phyloP scores from a whole-genome alignment of 23 tunicate species.

The Clavelina lepadiformis region DNA sequence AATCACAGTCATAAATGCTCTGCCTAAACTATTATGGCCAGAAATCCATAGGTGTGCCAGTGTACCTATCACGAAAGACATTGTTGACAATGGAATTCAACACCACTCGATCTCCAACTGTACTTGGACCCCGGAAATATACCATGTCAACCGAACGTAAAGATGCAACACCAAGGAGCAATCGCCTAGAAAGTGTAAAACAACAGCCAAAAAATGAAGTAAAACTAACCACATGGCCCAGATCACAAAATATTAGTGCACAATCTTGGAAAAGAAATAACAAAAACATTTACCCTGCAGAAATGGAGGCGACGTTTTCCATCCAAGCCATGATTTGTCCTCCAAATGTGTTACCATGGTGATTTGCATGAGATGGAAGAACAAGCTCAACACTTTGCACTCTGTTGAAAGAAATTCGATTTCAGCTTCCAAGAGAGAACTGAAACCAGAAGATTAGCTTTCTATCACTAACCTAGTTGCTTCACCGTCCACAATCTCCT shows the following conservation, averaged over 20 bases:
- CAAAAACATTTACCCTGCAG: conserved; percentile 54
- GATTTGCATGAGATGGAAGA: conserved; percentile 88
- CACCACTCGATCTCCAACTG: conserved; percentile 83
- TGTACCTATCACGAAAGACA: conserved; percentile 65
- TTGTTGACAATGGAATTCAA: conserved; percentile 63
- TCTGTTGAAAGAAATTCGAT: conserved; percentile 26
- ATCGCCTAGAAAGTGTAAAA: conserved; percentile 19
- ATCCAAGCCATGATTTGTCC: conserved; percentile 93
- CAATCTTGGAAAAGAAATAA: not conserved
- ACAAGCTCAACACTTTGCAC: conserved; percentile 89
- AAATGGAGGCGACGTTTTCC: conserved; percentile 72
- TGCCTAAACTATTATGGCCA: too few relatives aligned
- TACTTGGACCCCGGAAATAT: conserved; percentile 72
- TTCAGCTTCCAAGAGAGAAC: too few relatives aligned
- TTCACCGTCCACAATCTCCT: conserved; percentile 14
- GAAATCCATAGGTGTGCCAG: too few relatives aligned
- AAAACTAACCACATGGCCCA: not conserved
- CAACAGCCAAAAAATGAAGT: not conserved
- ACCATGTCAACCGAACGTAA: conserved; percentile 88
- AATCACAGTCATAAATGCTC: too few relatives aligned
- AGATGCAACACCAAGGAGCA: conserved; percentile 19
- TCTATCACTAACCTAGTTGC: conserved; percentile 22
- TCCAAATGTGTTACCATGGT: conserved; percentile 91
- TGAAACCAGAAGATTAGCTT: not conserved
- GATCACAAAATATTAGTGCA: not conserved